Evolutionary conservation across 2,797 vertebrate species (phyloP), one percentile per base, ranked within the genome.

Genomic region (Limosa lapponica): DNA sequence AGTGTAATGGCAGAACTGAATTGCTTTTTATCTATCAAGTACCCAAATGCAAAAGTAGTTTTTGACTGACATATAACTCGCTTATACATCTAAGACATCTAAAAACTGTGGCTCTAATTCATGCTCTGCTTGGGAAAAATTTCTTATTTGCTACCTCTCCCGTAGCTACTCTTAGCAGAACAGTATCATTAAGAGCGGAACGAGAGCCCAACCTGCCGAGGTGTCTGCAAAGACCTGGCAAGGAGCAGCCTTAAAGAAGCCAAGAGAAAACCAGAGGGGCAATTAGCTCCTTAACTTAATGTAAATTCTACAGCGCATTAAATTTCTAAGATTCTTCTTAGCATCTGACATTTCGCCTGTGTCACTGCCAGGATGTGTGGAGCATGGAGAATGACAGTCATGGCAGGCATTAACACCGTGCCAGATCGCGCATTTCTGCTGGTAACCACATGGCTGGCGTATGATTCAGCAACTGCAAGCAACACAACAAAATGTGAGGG

Each of bases 111-210:
- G 13, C 69, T 83, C 27, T 70, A 66, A 65, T 69, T 90, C 61
- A 77, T 1, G 14, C n/a, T 82, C 25, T 87, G 32, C 48, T 77
- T 91, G 41, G 41, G 25, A 67, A 39, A 89, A 70, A 36, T 16
- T 91, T 74, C 69, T 87, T 73, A 65, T 82, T 80, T 88, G 52
- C 87, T 41, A 89, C 16, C 23, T 81, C 44, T 87, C 27, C 72
- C 23, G 80, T 13, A 5, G 3, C 43, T 81, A 27, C 34, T 80
- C 69, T 73, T 75, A 94, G 34, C 44, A 89, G 62, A 96, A 79
- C 18, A 70, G 3, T 20, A 73, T 71, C 44, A 85, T 70, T 85
- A 80, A 66, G 51, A 86, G 75, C 5, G 19, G 78, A 89, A 90
- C 39, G 10, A 13, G 48, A 79, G 83, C 19, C 80, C 84, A 92